Percentiles rank a stretch among this genome's conserved stretches.
phyloP scores from a whole-genome alignment of 2,113 vertebrate genomes.

The Ovis aries region ARS-UI_Ramb_v3.0 NC_056056.1:120604001-120604500 shows the following conservation, averaged over 20 bases:
- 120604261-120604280: slow-evolving; percentile 59
- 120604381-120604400: slow-evolving; percentile 66
- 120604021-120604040: neutral
- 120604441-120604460: slow-evolving; percentile 69
- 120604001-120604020: neutral
- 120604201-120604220: slow-evolving; percentile 36
- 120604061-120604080: neutral
- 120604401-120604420: slow-evolving; percentile 56
- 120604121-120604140: neutral
- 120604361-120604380: slow-evolving; percentile 52
- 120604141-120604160: slow-evolving; percentile 41
- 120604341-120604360: slow-evolving; percentile 57
- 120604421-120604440: slow-evolving; percentile 67
- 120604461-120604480: slow-evolving; percentile 59
- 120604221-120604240: slow-evolving; percentile 10
- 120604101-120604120: neutral
- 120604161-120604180: slow-evolving; percentile 24
- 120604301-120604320: slow-evolving; percentile 37
- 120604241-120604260: slow-evolving; percentile 12
- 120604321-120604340: slow-evolving; percentile 35
- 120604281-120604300: slow-evolving; percentile 56
- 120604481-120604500: slow-evolving; percentile 62
- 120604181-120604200: neutral
- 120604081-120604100: neutral
- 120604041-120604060: neutral